Percentiles rank a stretch among this genome's conserved stretches.
These are phyloP conservation scores for Heterocephalus glaber DNA, from an alignment of 2,113 vertebrate genomes.

Conservation along the genomic window DNA sequence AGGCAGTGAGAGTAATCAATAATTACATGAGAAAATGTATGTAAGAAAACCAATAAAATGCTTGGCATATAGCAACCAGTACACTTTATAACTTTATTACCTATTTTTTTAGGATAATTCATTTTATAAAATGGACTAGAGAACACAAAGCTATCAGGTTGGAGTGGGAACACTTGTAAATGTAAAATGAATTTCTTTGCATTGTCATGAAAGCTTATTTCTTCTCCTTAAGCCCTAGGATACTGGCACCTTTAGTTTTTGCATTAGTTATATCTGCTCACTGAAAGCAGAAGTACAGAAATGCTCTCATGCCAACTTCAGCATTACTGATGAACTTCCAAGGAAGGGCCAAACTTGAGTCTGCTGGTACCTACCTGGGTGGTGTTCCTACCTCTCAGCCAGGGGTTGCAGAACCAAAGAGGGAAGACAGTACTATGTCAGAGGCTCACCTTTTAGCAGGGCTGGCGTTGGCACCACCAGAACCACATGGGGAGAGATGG, in stretches of 20 bases:
- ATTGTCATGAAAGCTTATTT: not conserved
- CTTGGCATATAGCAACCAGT: not conserved
- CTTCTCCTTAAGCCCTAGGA: not conserved
- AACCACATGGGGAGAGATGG: not conserved
- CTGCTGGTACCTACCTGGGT: not conserved
- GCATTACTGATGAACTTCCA: not conserved
- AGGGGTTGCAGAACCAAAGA: not conserved
- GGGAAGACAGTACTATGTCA: not conserved
- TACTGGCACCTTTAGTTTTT: not conserved
- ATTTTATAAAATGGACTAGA: not conserved
- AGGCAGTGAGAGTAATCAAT: not conserved
- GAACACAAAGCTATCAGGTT: not conserved
- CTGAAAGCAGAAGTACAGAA: not conserved
- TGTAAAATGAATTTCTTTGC: not conserved
- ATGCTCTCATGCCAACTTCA: not conserved
- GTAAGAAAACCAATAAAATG: not conserved
- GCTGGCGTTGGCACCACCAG: not conserved
- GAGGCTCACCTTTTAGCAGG: not conserved
- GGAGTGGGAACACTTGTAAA: not conserved
- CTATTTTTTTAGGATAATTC: not conserved
- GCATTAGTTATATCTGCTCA: not conserved
- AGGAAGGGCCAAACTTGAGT: not conserved
- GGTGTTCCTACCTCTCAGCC: not conserved
- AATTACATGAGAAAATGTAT: not conserved
- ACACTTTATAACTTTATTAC: not conserved